A percentile compares a stretch with the other conserved stretches of the same genome.
Evolutionary conservation across 1,140 invertebrate species (phyloP).

Genomic region (Manduca sexta): DNA sequence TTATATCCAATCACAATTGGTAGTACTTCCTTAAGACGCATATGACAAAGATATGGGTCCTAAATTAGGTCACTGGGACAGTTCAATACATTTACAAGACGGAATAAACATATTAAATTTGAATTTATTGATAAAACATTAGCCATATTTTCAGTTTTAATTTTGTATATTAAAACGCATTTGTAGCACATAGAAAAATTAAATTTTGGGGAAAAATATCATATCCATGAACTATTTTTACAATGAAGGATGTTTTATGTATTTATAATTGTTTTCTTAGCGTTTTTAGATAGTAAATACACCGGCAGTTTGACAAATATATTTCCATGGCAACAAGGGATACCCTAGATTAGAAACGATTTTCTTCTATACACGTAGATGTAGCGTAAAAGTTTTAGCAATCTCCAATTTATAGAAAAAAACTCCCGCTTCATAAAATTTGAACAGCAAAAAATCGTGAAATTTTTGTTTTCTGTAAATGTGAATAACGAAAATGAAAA

Average conservation of each 20-base stretch:
- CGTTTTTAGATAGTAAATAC: constrained; percentile 5
- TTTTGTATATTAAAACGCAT: not conserved
- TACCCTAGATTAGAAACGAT: no score
- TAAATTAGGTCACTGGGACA: constrained; percentile 24
- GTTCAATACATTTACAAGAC: constrained; percentile 9
- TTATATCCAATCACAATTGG: no score
- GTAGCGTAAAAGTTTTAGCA: no score
- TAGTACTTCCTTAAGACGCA: not conserved
- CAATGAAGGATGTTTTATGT: no score
- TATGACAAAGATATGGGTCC: constrained; percentile 10
- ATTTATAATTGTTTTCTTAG: not conserved
- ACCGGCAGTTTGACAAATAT: constrained; percentile 17
- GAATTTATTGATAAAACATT: constrained; percentile 29
- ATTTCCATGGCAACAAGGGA: constrained; percentile 13
- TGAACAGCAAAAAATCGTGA: no score
- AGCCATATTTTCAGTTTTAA: not conserved
- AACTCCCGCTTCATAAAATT: no score
- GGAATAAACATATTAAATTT: constrained; percentile 1
- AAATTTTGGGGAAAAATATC: not conserved
- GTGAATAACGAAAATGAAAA: no score
- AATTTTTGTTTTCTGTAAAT: no score
- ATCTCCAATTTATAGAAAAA: no score
- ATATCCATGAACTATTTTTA: no score
- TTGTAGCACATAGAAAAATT: not conserved
- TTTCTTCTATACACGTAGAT: no score